Percentiles rank a stretch among this genome's conserved stretches.
These are phyloP conservation scores for Caiman crocodilus DNA, from an alignment of 2,797 vertebrate genomes.

Conservation along the genomic window DNA sequence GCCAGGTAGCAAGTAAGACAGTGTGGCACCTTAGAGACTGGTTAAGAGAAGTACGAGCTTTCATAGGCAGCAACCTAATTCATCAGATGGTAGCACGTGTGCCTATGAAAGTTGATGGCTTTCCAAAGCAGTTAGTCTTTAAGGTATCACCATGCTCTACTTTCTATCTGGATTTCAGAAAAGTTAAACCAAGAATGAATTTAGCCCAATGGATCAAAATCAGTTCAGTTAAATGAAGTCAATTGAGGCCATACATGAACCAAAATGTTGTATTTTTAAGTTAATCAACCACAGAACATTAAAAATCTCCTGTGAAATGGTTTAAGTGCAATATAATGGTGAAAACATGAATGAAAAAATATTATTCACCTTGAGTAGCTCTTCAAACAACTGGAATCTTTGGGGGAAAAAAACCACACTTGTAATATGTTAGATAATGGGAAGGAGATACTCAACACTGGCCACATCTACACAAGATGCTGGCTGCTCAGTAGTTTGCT, in stretches of 20 bases:
- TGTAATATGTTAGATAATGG: conserved; percentile 59
- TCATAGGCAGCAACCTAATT: no score
- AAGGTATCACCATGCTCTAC: background rate
- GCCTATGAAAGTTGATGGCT: no score
- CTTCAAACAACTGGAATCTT: conserved; percentile 67
- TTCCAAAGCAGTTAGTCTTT: no score
- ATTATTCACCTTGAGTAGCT: conserved; percentile 67
- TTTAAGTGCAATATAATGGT: conserved; percentile 69
- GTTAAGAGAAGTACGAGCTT: no score
- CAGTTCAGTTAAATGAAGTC: conserved; percentile 67
- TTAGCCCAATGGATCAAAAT: conserved; percentile 55
- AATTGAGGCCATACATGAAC: conserved; percentile 57
- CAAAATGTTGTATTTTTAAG: conserved; percentile 56
- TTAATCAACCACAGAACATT: conserved; percentile 61
- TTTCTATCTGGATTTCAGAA: conserved; percentile 20
- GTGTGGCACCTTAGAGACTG: no score
- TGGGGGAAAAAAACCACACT: conserved; percentile 63
- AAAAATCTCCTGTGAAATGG: conserved; percentile 69
- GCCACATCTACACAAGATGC: no score
- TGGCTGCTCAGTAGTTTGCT: no score
- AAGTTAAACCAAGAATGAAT: conserved; percentile 44
- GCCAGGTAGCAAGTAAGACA: no score
- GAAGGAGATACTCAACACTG: conserved; percentile 51
- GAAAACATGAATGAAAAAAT: conserved; percentile 56
- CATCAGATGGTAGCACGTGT: no score